These are phyloP conservation scores for Poicephalus meyeri DNA, from an alignment of 2,113 vertebrate species.

Conservation along the genomic window DNA sequence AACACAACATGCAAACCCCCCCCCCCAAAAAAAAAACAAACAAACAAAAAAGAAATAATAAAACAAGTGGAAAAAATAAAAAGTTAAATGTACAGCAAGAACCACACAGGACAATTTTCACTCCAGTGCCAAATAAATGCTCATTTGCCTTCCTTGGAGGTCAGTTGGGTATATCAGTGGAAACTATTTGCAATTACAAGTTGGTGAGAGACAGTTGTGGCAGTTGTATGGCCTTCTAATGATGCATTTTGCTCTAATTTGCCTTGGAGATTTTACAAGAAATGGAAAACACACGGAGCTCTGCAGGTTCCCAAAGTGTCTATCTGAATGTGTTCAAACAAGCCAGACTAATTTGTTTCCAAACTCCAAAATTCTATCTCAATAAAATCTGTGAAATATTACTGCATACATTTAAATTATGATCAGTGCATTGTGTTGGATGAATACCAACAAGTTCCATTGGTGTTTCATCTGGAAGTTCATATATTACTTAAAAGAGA, in stretches of 20 bases:
- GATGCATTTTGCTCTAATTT: background rate
- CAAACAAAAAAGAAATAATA: background rate
- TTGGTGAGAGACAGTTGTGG: constrained; percentile 15
- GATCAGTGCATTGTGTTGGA: background rate
- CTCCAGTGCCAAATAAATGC: background rate
- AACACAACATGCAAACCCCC: background rate
- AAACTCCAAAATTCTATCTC: background rate
- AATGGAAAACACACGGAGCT: background rate
- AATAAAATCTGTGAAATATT: background rate
- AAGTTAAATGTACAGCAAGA: background rate
- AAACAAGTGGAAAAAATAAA: background rate
- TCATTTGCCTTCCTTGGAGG: background rate
- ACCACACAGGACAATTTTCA: background rate
- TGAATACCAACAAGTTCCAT: background rate
- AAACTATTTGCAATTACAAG: constrained; percentile 25
- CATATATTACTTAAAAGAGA: background rate
- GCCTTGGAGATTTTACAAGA: constrained; percentile 7
- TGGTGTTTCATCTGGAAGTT: constrained; percentile 24
- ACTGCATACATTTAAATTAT: background rate
- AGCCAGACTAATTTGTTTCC: constrained; percentile 1
- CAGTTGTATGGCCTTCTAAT: constrained; percentile 4
- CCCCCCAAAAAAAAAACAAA: too few relatives aligned
- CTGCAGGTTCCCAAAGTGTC: background rate
- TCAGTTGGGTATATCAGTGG: constrained; percentile 26
- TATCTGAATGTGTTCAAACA: background rate